Evolutionary conservation across 2,797 vertebrate species (phyloP).

Genomic region (Avahi laniger): DNA sequence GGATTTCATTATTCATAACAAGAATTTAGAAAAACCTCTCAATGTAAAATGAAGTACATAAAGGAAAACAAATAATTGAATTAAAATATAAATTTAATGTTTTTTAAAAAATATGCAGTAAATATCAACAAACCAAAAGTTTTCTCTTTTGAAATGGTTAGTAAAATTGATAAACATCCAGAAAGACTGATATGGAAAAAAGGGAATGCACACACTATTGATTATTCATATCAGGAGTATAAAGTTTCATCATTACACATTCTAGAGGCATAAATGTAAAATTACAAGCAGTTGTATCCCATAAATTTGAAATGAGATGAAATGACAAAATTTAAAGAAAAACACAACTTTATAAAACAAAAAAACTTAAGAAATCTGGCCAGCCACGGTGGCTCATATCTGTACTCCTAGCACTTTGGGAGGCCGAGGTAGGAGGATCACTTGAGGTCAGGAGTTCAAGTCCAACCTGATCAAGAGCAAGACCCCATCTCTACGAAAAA

Average conservation of each 20-base stretch:
- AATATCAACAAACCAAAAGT: not conserved
- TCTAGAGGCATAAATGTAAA: not conserved
- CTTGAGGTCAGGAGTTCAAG: no score
- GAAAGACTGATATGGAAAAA: not conserved
- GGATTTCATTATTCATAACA: not conserved
- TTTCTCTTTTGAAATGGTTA: not conserved
- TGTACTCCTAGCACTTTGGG: no score
- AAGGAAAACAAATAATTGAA: not conserved
- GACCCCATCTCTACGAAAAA: no score
- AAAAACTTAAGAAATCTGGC: not conserved
- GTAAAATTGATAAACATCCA: not conserved
- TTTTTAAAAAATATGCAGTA: not conserved
- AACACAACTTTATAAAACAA: not conserved
- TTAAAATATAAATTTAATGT: not conserved
- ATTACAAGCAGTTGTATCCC: not conserved
- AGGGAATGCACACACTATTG: not conserved
- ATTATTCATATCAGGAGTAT: not conserved
- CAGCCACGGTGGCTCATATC: no score
- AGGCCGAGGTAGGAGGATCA: no score
- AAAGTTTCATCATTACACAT: not conserved
- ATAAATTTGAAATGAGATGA: slow-evolving; percentile 6
- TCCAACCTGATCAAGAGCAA: no score
- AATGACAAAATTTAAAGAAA: not conserved
- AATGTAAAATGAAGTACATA: not conserved
- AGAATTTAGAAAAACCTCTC: not conserved